Percentiles rank a stretch among this genome's conserved stretches.
Evolutionary conservation across 2,113 vertebrate genomes (phyloP).

Genomic region (Butorides virescens): DNA sequence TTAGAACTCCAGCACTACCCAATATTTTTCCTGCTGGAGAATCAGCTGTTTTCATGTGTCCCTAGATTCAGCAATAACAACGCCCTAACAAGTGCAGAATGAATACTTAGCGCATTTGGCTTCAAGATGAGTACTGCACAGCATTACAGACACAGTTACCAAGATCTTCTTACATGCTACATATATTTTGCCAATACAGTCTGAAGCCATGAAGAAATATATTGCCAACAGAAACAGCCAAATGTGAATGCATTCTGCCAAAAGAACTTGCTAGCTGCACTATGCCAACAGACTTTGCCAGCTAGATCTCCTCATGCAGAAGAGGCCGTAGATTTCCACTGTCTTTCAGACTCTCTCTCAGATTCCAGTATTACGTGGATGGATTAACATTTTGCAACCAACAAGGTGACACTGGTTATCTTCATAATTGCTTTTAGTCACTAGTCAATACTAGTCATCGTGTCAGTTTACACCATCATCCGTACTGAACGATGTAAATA

Average conservation of each 20-base stretch:
- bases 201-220: conserved; percentile 19
- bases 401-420: not conserved
- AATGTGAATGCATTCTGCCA: conserved; percentile 21
- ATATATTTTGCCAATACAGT: conserved; percentile 37
- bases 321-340: not conserved
- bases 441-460: not conserved
- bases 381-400: conserved; percentile 16
- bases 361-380: conserved; percentile 1
- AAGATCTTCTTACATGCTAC: not conserved
- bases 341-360: not conserved
- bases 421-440: not conserved
- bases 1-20: not conserved
- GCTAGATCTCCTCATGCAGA: not conserved
- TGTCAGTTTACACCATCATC: not conserved
- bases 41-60: not conserved
- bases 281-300: not conserved
- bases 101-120: not conserved
- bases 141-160: not conserved
- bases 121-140: not conserved
- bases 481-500: not conserved
- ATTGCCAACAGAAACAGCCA: conserved; percentile 24
- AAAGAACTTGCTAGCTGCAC: not conserved
- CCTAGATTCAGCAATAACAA: not conserved
- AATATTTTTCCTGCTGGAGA: not conserved
- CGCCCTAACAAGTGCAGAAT: not conserved